These are phyloP conservation scores for Tetranychus urticae DNA, from an alignment of 1,140 invertebrate species.

Conservation along the genomic window DNA sequence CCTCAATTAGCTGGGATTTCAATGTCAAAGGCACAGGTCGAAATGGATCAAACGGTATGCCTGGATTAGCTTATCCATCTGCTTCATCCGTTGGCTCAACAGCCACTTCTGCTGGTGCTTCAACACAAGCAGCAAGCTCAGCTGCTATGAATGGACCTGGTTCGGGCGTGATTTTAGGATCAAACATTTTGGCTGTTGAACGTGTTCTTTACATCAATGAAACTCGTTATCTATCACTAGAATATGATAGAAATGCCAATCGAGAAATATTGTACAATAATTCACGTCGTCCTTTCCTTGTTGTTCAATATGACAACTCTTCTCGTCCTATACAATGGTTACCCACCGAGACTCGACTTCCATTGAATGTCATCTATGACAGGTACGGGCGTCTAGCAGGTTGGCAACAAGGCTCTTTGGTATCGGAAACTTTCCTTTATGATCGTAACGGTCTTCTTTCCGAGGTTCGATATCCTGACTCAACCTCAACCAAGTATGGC, in stretches of 20 bases:
- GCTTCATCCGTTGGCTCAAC: background rate
- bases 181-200: slow-evolving; percentile 9
- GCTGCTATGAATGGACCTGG: background rate
- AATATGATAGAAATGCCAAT: slow-evolving; percentile 68
- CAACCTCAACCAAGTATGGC: slow-evolving; percentile 54
- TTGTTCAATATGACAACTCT: slow-evolving; percentile 73
- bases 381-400: slow-evolving; percentile 60
- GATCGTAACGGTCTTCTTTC: slow-evolving; percentile 58
- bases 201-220: slow-evolving; percentile 44
- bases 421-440: slow-evolving; percentile 57
- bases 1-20: slow-evolving; percentile 79
- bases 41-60: slow-evolving; percentile 12
- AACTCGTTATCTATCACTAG: slow-evolving; percentile 64
- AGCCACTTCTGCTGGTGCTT: background rate
- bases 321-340: slow-evolving; percentile 67
- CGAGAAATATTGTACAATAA: slow-evolving; percentile 46
- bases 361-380: slow-evolving; percentile 75
- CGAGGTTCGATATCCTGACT: slow-evolving; percentile 67
- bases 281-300: slow-evolving; percentile 28
- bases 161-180: background rate
- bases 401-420: slow-evolving; percentile 71
- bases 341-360: slow-evolving; percentile 38
- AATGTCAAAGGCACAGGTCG: slow-evolving; percentile 18
- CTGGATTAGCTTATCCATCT: background rate
- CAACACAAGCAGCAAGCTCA: background rate